Evolutionary conservation across 1,140 invertebrate species (phyloP).

Genomic region (Venustaconcha ellipsiformis): DNA sequence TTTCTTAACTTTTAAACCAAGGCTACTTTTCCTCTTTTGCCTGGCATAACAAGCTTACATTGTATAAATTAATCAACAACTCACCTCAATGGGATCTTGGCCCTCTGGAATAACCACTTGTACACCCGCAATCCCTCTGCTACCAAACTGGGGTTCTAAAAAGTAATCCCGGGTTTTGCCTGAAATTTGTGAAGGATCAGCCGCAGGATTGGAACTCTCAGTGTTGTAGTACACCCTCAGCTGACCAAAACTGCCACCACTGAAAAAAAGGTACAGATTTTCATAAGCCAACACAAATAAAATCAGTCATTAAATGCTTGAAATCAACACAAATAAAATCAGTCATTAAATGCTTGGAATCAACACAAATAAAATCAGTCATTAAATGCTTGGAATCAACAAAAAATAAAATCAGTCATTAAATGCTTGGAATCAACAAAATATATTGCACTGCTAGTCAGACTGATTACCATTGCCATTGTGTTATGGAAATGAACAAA

Average conservation of each 20-base stretch:
- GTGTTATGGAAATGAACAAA: background rate
- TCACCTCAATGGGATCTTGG: slow-evolving; percentile 28
- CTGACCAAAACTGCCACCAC: slow-evolving; percentile 56
- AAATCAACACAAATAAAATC: no score
- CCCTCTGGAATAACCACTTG: slow-evolving; percentile 23
- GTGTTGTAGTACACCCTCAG: slow-evolving; percentile 56
- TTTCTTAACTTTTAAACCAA: background rate
- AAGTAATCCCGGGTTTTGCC: slow-evolving; percentile 36
- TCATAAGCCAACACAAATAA: background rate
- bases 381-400: background rate
- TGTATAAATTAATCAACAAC: slow-evolving; percentile 4
- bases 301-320: background rate
- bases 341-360: background rate
- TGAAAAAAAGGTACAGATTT: slow-evolving; percentile 29
- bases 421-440: background rate
- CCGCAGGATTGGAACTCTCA: slow-evolving; percentile 24
- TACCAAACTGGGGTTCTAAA: slow-evolving; percentile 29
- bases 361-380: background rate
- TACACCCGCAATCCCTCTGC: slow-evolving; percentile 30
- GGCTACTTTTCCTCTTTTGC: background rate
- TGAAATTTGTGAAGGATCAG: slow-evolving; percentile 25
- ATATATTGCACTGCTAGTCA: background rate
- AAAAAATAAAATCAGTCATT: slow-evolving; percentile 2
- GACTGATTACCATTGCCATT: background rate
- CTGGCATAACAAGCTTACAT: background rate